These are phyloP conservation scores for Drosophila siamana DNA, from an alignment of 2,888 invertebrate genomes.

Conservation along the genomic window DNA sequence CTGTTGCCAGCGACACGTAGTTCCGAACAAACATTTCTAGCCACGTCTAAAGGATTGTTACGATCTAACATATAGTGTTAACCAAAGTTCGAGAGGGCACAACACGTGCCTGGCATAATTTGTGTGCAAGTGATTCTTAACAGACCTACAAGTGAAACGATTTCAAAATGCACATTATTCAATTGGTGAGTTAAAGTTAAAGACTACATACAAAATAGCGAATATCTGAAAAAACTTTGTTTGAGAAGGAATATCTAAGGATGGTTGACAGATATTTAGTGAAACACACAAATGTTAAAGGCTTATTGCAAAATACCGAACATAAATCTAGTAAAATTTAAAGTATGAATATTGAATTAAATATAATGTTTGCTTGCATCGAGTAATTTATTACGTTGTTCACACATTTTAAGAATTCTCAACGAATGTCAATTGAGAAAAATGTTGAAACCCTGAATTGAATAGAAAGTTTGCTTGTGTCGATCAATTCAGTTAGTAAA, in stretches of 20 bases:
- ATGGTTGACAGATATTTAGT: not conserved
- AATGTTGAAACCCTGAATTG: too few relatives aligned
- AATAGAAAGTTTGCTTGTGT: too few relatives aligned
- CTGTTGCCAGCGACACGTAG: constrained; percentile 43
- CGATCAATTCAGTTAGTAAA: too few relatives aligned
- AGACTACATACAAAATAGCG: not conserved
- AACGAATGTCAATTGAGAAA: too few relatives aligned
- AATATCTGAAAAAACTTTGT: too few relatives aligned
- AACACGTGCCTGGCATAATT: constrained; percentile 34
- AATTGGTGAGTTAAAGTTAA: constrained; percentile 51
- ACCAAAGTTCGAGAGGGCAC: constrained; percentile 15
- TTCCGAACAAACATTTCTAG: constrained; percentile 1
- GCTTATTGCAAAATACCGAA: too few relatives aligned
- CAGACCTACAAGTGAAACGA: constrained; percentile 16
- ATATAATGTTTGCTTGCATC: too few relatives aligned
- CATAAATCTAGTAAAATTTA: too few relatives aligned
- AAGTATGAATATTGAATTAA: too few relatives aligned
- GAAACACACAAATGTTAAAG: not conserved
- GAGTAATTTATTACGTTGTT: too few relatives aligned
- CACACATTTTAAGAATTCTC: too few relatives aligned
- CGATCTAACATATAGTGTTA: not conserved
- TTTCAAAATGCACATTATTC: constrained; percentile 42
- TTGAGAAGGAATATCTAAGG: not conserved
- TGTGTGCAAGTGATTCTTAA: constrained; percentile 33
- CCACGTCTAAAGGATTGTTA: constrained; percentile 37